These are phyloP conservation scores for Neoascia interrupta DNA, from an alignment of 2,888 invertebrate genomes.

Conservation along the genomic window DNA sequence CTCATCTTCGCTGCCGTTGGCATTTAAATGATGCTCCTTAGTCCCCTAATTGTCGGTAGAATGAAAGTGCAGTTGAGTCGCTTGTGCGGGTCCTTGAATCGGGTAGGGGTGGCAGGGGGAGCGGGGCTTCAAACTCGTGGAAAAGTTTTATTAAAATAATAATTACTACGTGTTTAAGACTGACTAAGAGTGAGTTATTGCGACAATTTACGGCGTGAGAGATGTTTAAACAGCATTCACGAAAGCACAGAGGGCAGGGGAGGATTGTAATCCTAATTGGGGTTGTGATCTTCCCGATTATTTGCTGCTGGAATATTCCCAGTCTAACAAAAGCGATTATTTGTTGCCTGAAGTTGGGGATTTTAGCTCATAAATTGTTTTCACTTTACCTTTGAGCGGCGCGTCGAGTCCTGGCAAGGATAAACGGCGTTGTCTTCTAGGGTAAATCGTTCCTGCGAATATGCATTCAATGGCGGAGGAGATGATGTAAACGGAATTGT, in stretches of 20 bases:
- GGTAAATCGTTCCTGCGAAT: too few species aligned
- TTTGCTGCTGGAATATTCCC: conserved; percentile 45
- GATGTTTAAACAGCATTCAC: conserved; percentile 17
- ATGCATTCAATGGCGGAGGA: not conserved
- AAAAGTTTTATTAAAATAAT: conserved; percentile 67
- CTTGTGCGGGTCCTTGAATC: not conserved
- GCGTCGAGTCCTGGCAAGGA: not conserved
- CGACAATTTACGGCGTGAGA: conserved; percentile 39
- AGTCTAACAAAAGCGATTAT: conserved; percentile 51
- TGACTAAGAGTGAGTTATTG: conserved; percentile 57
- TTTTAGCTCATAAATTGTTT: conserved; percentile 36
- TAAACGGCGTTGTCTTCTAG: not conserved
- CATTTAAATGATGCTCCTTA: conserved; percentile 61
- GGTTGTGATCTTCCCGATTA: conserved; percentile 64
- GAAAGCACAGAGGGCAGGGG: too few species aligned
- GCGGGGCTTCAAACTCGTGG: not conserved
- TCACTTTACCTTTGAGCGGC: not conserved
- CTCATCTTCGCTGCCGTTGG: conserved; percentile 29
- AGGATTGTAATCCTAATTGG: conserved; percentile 56
- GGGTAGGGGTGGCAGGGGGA: not conserved
- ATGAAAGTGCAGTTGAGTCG: conserved; percentile 40
- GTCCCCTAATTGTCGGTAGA: conserved; percentile 52
- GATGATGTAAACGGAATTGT: not conserved
- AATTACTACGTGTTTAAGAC: conserved; percentile 59
- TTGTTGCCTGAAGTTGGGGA: conserved; percentile 35